Evolutionary conservation across 2,113 vertebrate genomes (phyloP), one percentile per base, ranked within the genome.

Genomic region (Panthera uncia): DNA sequence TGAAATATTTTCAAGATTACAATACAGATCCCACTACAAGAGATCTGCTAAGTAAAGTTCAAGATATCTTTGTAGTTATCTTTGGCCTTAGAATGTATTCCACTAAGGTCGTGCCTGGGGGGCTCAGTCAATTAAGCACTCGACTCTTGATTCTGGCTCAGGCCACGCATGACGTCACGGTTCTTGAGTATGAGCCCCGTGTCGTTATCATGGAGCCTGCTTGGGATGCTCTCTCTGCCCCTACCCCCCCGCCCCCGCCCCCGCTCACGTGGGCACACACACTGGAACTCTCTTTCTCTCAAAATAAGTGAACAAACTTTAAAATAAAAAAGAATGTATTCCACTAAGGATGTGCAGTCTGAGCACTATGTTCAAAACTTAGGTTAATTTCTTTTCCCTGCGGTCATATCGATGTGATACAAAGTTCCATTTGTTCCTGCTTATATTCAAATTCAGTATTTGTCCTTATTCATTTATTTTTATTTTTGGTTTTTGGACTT

Each of bases 361-460:
- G 15, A 65, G 52, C 52, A 79, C 45, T 65, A 78, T 41, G 57
- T 88, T 92, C 33, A 36, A 76, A 91, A 94, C 41, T 78, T 38
- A 41, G 19, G 41, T 9, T 31, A 50, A 55, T 84, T 84, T 84
- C 11, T 87, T 84, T 61, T 41, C 36, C 86, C 14, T 84, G 31
- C 38, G 36, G 69, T 23, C 45, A 96, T 78, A 36, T 68, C 52
- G 29, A 38, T 15, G 41, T 27, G 45, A 12, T 66, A 95, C 19
- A 36, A 94, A 79, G 66, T 89, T 89, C 82, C 73, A 86, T 82
- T 94, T 57, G 80, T 73, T 90, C 45, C 38, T 94, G 50, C 48
- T 96, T 69, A 69, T 57, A 86, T 69, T 83, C 84, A 83, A 87
- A 87, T 79, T 82, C 50, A 80, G 52, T 48, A 63, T 36, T 93